Conservation (phyloP, 2,113 vertebrate species). For the Lontra canadensis region DNA sequence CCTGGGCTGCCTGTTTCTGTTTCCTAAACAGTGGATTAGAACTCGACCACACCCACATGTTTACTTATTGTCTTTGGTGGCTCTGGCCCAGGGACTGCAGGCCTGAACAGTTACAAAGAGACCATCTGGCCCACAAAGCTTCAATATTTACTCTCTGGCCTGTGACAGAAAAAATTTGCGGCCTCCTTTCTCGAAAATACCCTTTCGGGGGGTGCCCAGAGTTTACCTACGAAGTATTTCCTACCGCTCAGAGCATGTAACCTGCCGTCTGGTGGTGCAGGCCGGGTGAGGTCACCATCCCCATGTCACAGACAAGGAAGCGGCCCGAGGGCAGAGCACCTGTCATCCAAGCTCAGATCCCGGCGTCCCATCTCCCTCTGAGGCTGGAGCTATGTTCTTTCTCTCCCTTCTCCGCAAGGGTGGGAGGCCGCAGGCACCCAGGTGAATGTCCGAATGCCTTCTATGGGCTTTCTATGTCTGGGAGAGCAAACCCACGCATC, state of each 20-base stretch:
- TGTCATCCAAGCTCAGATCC: background rate
- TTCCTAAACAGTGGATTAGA: background rate
- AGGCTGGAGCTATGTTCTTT: rapidly evolving
- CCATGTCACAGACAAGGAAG: background rate
- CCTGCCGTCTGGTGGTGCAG: background rate
- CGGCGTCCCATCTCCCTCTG: too few relatives aligned
- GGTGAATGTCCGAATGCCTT: background rate
- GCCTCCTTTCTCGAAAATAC: background rate
- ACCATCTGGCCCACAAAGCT: background rate
- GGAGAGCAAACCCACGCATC: background rate
- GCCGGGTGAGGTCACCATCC: too few relatives aligned
- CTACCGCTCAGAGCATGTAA: rapidly evolving
- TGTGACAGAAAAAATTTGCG: background rate
- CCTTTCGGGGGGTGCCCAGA: background rate
- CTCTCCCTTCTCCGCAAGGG: background rate
- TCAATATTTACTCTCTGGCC: background rate
- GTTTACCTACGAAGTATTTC: background rate
- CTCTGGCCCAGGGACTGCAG: background rate
- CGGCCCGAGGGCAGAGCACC: rapidly evolving
- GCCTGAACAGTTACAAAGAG: background rate
- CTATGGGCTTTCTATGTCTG: background rate
- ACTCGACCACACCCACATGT: background rate
- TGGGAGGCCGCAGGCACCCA: too few relatives aligned
- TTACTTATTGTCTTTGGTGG: background rate
- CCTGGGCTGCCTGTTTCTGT: rapidly evolving